Evolutionary conservation across 2,888 invertebrate genomes (phyloP), one percentile per base, ranked within the genome.

Genomic region (Ephialtes manifestator): DNA sequence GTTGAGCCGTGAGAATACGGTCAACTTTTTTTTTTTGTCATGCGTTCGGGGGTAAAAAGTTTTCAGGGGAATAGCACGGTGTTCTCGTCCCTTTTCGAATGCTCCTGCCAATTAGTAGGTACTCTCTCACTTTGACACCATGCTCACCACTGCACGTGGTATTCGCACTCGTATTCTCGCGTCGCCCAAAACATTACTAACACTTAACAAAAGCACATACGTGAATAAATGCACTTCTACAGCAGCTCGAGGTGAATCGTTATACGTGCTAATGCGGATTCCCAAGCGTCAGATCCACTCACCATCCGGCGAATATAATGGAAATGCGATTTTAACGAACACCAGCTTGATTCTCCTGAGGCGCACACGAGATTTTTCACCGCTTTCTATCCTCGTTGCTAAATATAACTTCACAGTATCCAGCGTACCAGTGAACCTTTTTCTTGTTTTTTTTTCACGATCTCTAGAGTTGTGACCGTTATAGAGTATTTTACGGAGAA

Each of bases 301-400:
- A 43, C 70, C 55, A 80, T 80, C 84, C 71, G 35, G 55, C 58
- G 76, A 76, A 80, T 71, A 78, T 77, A 86, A 85, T 83, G 85
- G 81, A 70, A 85, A 86, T 81, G 86, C 78, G 86, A 86, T 86
- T 86, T 85, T 86, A 86, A 86, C 85, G 86, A 86, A 86, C 80
- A 68, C 78, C 77, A 68, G 20, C 39, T 53, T 60, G 76, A 67
- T 15, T 76, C 70, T 80, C 80, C 63, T 35, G 71, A 63, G 60
- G 80, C 53, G 70, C 39, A 31, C 51, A 60, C 70, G 63, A 75
- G 71, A 79, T 84, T 51, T 58, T 74, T 70, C 18, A 35, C 55
- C 65, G 65, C 15, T 65, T 65, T 65, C 39, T 43, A 39, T 10
- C 60, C 60, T 11, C 43, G 43, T 13, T 20, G 63, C 65, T 20